Conservation (phyloP, 2,888 invertebrate species). For the Apodemia mormo region DNA sequence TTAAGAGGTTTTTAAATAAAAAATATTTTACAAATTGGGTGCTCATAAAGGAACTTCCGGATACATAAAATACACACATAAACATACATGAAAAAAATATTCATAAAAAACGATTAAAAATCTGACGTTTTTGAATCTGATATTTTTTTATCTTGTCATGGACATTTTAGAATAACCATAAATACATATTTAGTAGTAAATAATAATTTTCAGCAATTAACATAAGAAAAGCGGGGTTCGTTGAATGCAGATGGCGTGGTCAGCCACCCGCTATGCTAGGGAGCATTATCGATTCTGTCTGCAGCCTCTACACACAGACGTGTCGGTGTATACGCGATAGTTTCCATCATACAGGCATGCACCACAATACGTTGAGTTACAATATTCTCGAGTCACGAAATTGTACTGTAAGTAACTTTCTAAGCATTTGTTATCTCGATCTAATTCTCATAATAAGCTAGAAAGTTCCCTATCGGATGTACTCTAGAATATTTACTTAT, state of each 20-base stretch:
- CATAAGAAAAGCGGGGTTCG: background rate
- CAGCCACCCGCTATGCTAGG: constrained; percentile 51
- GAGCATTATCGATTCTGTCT: constrained; percentile 73
- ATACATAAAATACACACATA: too few relatives aligned
- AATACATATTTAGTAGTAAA: too few relatives aligned
- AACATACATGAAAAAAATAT: too few relatives aligned
- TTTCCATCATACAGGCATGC: background rate
- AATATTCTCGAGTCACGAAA: constrained; percentile 57
- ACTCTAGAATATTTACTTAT: background rate
- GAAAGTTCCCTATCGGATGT: constrained; percentile 39
- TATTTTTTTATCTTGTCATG: too few relatives aligned
- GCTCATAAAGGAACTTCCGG: too few relatives aligned
- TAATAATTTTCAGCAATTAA: background rate
- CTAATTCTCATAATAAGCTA: constrained; percentile 42
- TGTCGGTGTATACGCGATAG: constrained; percentile 24
- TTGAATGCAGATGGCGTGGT: constrained; percentile 50
- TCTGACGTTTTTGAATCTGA: too few relatives aligned
- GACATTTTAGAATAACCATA: too few relatives aligned
- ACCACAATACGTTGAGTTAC: constrained; percentile 52
- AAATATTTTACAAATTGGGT: too few relatives aligned
- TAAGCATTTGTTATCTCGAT: constrained; percentile 50
- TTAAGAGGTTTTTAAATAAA: too few relatives aligned
- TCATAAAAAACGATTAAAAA: too few relatives aligned
- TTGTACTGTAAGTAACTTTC: constrained; percentile 56
- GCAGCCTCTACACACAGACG: constrained; percentile 54